Evolutionary conservation across 2,113 vertebrate genomes (phyloP), one percentile per base, ranked within the genome.

Genomic region (Otolemur garnettii): DNA sequence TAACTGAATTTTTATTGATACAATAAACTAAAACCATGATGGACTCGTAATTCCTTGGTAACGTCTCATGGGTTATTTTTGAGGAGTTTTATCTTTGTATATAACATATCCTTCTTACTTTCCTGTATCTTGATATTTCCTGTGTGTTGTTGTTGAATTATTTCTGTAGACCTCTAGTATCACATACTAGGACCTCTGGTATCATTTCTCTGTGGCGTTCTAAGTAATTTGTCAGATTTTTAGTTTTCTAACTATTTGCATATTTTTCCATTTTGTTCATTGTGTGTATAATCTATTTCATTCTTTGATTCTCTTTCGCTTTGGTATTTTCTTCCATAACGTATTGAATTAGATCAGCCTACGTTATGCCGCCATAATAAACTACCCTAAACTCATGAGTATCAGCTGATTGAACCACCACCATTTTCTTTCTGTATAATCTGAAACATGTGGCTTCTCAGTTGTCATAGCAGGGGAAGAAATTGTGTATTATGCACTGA

Each of bases 1-100:
- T 30, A 90, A 50, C 14, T 85, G 66, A 85, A 90, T 87, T 96
- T 94, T 87, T 94, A 28, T 90, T 72, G 38, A 71, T 89, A 83
- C 22, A 77, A 50, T 75, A 93, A 94, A 10, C 60, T 68, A 68
- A 93, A 92, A 38, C 66, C 14, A 35, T 71, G n/a, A 75, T 35
- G 33, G 69, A 10, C 22, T 86, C 42, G 33, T 42, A 28, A 7
- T 81, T 88, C 55, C 26, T 71, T 91, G 24, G 22, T 24, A 66
- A 8, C 15, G 72, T 92, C 35, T 93, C 22, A 71, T n/a, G 38
- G 64, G 60, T 71, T 93, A 38, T 50, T 97, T 94, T 92, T 57
- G 83, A 85, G 28, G 30, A 42, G 82, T 74, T 84, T 96, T 80
- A 57, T 57, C 33, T 93, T 33, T 77, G 4, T 1, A 33, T 26